Evolutionary conservation across 2,797 vertebrate genomes (phyloP).

Genomic region (Numenius phaeopus): DNA sequence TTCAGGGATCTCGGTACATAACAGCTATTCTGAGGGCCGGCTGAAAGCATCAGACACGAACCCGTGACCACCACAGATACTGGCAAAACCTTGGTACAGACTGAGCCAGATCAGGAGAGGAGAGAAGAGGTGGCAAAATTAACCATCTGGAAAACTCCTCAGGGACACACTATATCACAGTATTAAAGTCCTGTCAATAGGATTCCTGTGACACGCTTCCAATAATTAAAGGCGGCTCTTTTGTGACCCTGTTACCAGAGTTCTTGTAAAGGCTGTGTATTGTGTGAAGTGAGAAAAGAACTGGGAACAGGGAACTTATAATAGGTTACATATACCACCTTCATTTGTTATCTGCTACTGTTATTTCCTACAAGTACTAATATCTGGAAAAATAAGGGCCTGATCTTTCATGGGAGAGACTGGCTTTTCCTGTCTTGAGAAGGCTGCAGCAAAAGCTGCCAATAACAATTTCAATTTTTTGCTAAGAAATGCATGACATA

Average conservation of each 20-base stretch:
- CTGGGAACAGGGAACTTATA: not conserved
- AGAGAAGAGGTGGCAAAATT: not conserved
- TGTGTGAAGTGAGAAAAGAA: not conserved
- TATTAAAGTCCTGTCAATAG: not conserved
- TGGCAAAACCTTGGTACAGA: not conserved
- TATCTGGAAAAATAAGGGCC: not conserved
- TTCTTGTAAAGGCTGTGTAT: not conserved
- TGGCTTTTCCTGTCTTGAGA: not conserved
- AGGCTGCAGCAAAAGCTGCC: not conserved
- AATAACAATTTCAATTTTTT: not conserved
- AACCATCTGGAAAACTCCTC: not conserved
- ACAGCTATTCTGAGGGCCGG: rapidly evolving
- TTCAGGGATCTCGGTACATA: not conserved
- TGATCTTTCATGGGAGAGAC: not conserved
- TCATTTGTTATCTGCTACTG: not conserved
- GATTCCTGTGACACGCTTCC: not conserved
- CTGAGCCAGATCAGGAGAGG: not conserved
- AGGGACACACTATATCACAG: not conserved
- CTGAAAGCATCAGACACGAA: not conserved
- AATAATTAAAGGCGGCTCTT: not conserved
- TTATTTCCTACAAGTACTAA: not conserved
- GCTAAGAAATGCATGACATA: not conserved
- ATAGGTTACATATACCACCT: not conserved
- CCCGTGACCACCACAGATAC: not conserved
- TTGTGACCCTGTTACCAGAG: not conserved